Base-by-base conservation (phyloP, 2,797 vertebrate genomes). In the Fringilla coelebs region DNA sequence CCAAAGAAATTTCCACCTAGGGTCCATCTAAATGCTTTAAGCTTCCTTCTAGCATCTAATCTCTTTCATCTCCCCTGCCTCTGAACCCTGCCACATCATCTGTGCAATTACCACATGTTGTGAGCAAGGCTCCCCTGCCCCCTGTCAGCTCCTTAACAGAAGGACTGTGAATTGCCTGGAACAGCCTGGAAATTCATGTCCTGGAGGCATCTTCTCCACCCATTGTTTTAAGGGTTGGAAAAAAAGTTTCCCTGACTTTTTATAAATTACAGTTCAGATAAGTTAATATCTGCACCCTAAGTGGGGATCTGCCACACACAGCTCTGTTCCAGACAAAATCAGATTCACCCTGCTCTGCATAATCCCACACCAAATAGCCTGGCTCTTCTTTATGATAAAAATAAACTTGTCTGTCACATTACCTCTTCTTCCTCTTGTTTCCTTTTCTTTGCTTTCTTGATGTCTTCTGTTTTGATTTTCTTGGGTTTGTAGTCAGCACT, bases 391-490 rank as follows among this genome's bases (percentile, higher is more conserved):
- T 34, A 67, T n/a, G 45, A 46, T 6, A 87, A 43, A 91, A 80
- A 66, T 62, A 32, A 91, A 77, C 21, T 62, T 0, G 0, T 93
- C 62, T 93, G 79, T 88, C 88, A 89, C 45, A 96, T 97, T 98
- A 99, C 99, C 98, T 98, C 98, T n/a, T 99, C 98, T 49, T 98
- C 98, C 49, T 99, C 98, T 54, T 97, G 98, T 98, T 99, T 99
- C 97, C 99, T 98, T 95, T 99, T 99, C 97, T 99, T 99, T 92
- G 98, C 98, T 96, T 99, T 99, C 96, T 99, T 99, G 71, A 98
- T 98, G 87, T 99, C 98, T 97, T 99, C 99, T 65, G 98, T 98
- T 98, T 99, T 99, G 71, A 99, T 98, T 97, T 99, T 99, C 98
- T 98, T 98, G 90, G 98, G 98, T 96, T 99, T 99, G 97, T 98